These are phyloP conservation scores for Pollenia angustigena DNA, from an alignment of 2,888 invertebrate genomes.

Conservation along the genomic window DNA sequence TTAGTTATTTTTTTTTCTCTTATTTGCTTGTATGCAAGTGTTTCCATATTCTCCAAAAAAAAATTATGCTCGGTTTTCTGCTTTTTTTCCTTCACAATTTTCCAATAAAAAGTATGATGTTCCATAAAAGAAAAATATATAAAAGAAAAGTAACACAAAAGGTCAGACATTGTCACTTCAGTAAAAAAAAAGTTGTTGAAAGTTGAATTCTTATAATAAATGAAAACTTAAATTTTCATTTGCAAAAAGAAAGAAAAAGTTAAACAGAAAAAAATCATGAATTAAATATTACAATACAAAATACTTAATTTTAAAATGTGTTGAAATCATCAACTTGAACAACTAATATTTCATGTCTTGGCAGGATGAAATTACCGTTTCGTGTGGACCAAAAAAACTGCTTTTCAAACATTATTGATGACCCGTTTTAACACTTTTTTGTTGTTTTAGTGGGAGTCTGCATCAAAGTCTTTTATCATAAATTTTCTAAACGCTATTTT, in stretches of 20 bases:
- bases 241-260: background rate
- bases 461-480: constrained; percentile 64
- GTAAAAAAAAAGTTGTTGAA: background rate
- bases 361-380: constrained; percentile 64
- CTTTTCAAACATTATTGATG: constrained; percentile 71
- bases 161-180: constrained; percentile 68
- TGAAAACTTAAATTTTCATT: constrained; percentile 20
- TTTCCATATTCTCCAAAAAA: background rate
- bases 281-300: constrained; percentile 46
- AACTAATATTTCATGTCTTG: constrained; percentile 65
- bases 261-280: constrained; percentile 32
- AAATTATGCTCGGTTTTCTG: background rate
- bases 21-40: background rate
- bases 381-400: constrained; percentile 38
- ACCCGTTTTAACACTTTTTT: constrained; percentile 50
- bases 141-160: constrained; percentile 64
- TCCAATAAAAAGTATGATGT: background rate
- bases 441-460: background rate
- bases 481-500: constrained; percentile 62
- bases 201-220: constrained; percentile 16
- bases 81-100: constrained; percentile 14
- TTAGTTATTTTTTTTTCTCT: background rate
- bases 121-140: background rate
- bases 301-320: constrained; percentile 44
- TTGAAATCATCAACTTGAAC: constrained; percentile 40